Evolutionary conservation across 30 jellyfish, hydroid and myxozoan species (phyloP), one percentile per base, ranked within the genome.

Genomic region (Mastigias papua): DNA sequence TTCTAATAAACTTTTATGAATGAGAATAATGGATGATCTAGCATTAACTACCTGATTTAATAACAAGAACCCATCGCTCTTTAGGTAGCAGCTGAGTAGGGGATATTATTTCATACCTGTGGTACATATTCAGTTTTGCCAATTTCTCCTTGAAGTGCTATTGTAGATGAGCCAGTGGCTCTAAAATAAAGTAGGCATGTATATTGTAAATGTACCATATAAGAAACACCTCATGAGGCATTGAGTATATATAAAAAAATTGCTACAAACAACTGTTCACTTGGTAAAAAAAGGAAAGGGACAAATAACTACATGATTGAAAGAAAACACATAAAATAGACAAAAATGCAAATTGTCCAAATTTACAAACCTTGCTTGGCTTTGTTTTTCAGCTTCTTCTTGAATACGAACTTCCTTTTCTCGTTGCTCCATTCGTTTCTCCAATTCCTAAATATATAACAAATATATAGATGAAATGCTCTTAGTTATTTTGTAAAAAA

Each of bases 81-180:
- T n/a, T n/a, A n/a, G n/a, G n/a, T n/a, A n/a, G n/a, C n/a, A n/a
- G n/a, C n/a, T n/a, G n/a, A n/a, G n/a, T n/a, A n/a, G n/a, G n/a
- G n/a, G n/a, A n/a, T n/a, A n/a, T n/a, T 27, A 57, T 3, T 35
- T 23, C 75, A 21, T 62, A 93, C 98, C 98, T 93, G 97, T 1
- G 98, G 98, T 46, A 87, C 89, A 57, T 93, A 93, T 35, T 93
- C 98, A 15, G 98, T 76, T 65, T 87, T 82, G 15, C 98, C 97
- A 11, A 81, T 58, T 51, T 87, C 92, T 82, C 88, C 97, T 32
- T 68, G 86, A 7, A 71, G 85, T 27, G 68, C 77, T 1, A 82
- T 66, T 32, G 67, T 50, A 4, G 66, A 30, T 17, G 66, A 42
- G 1, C 73, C 46, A 16, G 73, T 4, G 42, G 66, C 78, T 25